phyloP scores from a whole-genome alignment of 2,113 vertebrate species.

The Prunella fulvescens region DNA sequence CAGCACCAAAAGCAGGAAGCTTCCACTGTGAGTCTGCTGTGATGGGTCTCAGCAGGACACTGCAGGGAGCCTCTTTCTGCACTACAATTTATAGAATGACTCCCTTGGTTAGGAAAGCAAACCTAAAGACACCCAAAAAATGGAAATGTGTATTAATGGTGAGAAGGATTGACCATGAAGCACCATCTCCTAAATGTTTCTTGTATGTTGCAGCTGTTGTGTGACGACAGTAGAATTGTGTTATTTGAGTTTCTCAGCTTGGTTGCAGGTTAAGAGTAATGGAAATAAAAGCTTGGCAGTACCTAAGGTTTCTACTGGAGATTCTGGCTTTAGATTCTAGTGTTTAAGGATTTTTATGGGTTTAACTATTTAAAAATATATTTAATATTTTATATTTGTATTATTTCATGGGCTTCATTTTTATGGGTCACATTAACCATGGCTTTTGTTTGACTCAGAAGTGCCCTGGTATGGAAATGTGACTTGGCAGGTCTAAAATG shows the following conservation, averaged over 20 bases:
- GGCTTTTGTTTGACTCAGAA: not conserved
- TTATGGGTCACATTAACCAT: not conserved
- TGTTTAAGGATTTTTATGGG: not conserved
- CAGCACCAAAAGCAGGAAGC: not conserved
- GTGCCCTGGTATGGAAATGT: not conserved
- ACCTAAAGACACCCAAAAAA: too few species aligned
- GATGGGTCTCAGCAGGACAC: not conserved
- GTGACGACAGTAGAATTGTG: not conserved
- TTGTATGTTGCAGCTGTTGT: fast-evolving
- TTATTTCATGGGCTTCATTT: not conserved
- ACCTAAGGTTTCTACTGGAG: not conserved
- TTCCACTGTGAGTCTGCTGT: not conserved
- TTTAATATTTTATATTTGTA: not conserved
- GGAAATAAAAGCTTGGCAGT: not conserved
- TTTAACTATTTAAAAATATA: not conserved
- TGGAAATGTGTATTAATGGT: not conserved
- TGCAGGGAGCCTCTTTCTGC: not conserved
- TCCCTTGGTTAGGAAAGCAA: not conserved
- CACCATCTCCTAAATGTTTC: fast-evolving
- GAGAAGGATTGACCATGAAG: not conserved
- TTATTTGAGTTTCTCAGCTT: not conserved
- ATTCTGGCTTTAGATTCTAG: not conserved
- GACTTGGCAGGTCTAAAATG: not conserved
- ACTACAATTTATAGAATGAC: fast-evolving
- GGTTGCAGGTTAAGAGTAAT: not conserved